Evolutionary conservation across 2,113 vertebrate species (phyloP), one percentile per base, ranked within the genome.

Genomic region (Barbus barbus): DNA sequence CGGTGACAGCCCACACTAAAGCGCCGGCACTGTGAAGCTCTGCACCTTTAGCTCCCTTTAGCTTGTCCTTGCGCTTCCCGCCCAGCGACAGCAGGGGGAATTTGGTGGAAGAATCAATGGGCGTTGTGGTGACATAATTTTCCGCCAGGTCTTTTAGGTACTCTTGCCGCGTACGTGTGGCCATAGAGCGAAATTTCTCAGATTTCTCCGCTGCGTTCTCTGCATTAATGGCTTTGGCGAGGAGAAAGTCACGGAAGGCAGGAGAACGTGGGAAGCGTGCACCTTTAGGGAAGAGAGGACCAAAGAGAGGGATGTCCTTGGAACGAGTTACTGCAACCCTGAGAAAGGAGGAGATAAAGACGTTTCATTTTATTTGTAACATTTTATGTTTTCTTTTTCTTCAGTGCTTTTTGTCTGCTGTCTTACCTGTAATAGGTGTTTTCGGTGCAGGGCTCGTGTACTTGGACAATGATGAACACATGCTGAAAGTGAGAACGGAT

Each of bases 401-500:
- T 58, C 20, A 9, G 56, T 9, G 6, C 8, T 1, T 20, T 48
- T 4, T 58, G 84, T 82, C 73, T 80, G 33, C 44, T n/a, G 16
- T 41, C 86, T 84, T 84, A 97, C 96, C 96, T 96, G 94, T 97
- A 97, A 5, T 94, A 94, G 81, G 96, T 96, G 87, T 94, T 91
- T 0, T 94, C 89, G 0, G 94, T 94, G 89, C 96, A 95, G 86
- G 95, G 94, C 33, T 94, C 90, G 0, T 96, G 94, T 0, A 92
- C 96, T 61, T 92, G 94, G 22, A 97, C 91, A 33, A 97, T 96
- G 41, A 97, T 95, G 90, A 97, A 97, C 67, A 97, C 94, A 0
- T 97, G 96, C 83, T 97, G 97, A 88, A 97, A 97, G 90, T 97
- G 97, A 0, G 97, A 97, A 53, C 97, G 96, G 83, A 97, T 97